Evolutionary conservation across 2,113 vertebrate genomes (phyloP).

Genomic region (Apaloderma vittatum): DNA sequence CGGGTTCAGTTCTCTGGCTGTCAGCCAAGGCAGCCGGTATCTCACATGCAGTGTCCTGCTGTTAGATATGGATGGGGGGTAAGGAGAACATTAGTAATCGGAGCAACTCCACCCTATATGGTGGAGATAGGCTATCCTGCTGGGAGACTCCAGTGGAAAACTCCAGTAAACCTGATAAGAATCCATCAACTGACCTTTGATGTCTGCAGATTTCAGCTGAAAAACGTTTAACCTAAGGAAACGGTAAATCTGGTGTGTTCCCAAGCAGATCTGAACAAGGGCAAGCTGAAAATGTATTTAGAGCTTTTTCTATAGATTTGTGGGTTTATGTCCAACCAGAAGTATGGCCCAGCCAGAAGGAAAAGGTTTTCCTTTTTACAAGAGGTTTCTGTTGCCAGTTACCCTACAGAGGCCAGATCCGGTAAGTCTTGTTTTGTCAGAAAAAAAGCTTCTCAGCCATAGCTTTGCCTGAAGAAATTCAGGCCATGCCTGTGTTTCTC

Average conservation of each 20-base stretch:
- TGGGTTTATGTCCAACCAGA: neutral
- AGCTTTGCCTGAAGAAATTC: neutral
- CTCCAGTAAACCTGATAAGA: neutral
- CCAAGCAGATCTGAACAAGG: neutral
- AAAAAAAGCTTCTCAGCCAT: neutral
- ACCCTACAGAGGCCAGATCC: neutral
- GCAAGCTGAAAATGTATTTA: neutral
- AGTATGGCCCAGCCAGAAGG: neutral
- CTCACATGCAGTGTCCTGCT: neutral
- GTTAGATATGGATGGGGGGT: neutral
- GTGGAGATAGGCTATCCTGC: neutral
- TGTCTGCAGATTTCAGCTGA: neutral
- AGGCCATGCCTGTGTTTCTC: neutral
- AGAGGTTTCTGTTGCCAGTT: neutral
- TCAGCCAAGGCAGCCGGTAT: neutral
- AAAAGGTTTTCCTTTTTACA: neutral
- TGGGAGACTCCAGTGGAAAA: neutral
- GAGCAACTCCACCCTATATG: neutral
- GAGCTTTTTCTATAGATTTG: neutral
- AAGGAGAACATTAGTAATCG: neutral
- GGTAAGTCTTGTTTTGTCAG: neutral
- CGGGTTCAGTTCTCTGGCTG: neutral
- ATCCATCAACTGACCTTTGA: neutral
- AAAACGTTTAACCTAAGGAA: neutral
- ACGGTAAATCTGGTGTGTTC: neutral